Base-by-base conservation (phyloP, 2,797 vertebrate genomes). In the Hypotaenidia philippensis region DNA sequence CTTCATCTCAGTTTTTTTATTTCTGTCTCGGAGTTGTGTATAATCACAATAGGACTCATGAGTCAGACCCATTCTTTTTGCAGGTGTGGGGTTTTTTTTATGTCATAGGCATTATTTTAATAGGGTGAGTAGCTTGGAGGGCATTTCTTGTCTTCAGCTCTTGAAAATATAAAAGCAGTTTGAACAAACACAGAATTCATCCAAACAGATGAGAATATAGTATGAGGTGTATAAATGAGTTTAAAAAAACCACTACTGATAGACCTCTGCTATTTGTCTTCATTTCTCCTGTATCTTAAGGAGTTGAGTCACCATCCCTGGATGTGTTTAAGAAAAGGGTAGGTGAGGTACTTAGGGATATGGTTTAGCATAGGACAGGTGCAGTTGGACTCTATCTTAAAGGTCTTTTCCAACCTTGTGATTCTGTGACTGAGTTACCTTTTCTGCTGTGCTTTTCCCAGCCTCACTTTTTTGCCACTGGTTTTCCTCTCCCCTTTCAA, bases 101-200 rank as follows among this genome's bases (percentile, higher is more conserved):
- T n/a, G 29, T 81, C 10, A 4, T 27, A 29, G 1, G 3, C 4
- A 1, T 76, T 71, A 31, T 83, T 91, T 95, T 81, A 64, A 63
- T 50, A 44, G 27, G 18, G 8, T 40, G 44, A 71, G 16, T 76
- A 79, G 66, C 44, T 69, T 22, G 12, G 50, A 61, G 68, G 50
- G 23, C 11, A 4, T 45, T 90, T 75, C 14, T 55, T 41, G 6
- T 22, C 53, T 59, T 16, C 18, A 52, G 0, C 71, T 69, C 19
- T 93, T 69, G 3, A 11, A 63, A 14, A 9, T 34, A 90, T 47
- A 92, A 81, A 86, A 89, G 31, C 71, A 76, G 31, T 89, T 93
- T 89, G 82, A 93, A 82, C 68, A 95, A 95, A 95, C 19, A 29
- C 20, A 34, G 68, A 68, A 38, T 75, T 64, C 81, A 10, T 65